A percentile compares a stretch with the other conserved stretches of the same genome.
phyloP scores from a whole-genome alignment of 2,113 vertebrate genomes.

The Prionailurus bengalensis region DNA sequence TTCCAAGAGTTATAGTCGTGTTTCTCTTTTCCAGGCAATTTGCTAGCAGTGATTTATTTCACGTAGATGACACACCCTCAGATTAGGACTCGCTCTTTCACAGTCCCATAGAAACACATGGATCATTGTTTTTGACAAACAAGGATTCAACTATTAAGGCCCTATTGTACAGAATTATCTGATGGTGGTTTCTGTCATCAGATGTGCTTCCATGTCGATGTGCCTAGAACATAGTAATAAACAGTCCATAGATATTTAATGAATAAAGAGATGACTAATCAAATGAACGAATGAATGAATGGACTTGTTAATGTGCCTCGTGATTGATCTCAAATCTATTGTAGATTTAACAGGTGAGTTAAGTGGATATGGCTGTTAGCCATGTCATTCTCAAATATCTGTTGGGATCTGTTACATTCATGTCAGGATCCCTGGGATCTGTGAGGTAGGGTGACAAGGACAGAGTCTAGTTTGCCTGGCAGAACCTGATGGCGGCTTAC shows the following conservation, averaged over 20 bases:
- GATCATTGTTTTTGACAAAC: not conserved
- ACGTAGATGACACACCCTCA: not conserved
- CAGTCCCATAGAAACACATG: not conserved
- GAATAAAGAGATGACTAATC: not conserved
- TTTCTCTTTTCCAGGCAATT: slow-evolving; percentile 64
- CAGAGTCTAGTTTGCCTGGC: not conserved
- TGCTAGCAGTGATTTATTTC: not conserved
- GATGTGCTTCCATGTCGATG: not conserved
- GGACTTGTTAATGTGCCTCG: not conserved
- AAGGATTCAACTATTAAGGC: slow-evolving; percentile 13
- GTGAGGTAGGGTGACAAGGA: not conserved
- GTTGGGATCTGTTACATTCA: not conserved
- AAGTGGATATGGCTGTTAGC: not conserved
- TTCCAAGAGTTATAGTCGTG: slow-evolving; percentile 66
- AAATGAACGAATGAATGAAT: not conserved
- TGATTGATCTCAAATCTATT: not conserved
- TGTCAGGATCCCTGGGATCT: not conserved
- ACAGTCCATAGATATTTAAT: not conserved
- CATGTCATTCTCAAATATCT: not conserved
- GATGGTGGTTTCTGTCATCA: not conserved
- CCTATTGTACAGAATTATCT: not conserved
- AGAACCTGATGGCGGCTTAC: not conserved
- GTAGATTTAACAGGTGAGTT: not conserved
- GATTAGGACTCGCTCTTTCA: not conserved
- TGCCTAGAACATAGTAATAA: not conserved